phyloP scores from a whole-genome alignment of 2,113 vertebrate species.

The Psephotus haematonotus region DNA sequence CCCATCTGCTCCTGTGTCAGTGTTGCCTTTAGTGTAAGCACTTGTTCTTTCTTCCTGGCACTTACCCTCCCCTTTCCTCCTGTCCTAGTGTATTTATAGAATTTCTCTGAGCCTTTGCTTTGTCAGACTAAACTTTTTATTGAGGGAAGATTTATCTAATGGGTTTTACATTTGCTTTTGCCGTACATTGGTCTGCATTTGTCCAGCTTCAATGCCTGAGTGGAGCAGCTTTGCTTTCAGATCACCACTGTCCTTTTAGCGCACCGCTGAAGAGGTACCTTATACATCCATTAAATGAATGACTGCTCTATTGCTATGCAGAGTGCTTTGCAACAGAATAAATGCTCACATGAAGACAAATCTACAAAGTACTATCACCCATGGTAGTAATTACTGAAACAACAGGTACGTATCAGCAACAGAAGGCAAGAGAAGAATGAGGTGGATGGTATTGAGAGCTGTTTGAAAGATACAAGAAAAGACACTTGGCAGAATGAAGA shows the following conservation, averaged over 20 bases:
- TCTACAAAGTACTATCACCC: not conserved
- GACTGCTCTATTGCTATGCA: not conserved
- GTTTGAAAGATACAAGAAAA: not conserved
- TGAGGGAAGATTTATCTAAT: not conserved
- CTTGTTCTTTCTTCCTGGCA: not conserved
- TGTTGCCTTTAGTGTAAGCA: not conserved
- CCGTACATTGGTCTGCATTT: not conserved
- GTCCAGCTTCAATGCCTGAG: not conserved
- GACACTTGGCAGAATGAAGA: slow-evolving; percentile 3
- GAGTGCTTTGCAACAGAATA: slow-evolving; percentile 1
- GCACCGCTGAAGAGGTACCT: not conserved
- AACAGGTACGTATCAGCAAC: not conserved
- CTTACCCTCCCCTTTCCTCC: not conserved
- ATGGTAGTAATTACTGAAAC: not conserved
- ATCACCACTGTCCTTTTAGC: not conserved
- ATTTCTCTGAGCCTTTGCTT: not conserved
- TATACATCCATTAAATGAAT: not conserved
- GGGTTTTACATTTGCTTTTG: not conserved
- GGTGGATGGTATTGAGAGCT: not conserved
- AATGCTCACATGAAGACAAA: not conserved
- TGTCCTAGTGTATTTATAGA: not conserved
- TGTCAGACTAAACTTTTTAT: not conserved
- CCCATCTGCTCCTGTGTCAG: not conserved
- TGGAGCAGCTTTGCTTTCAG: not conserved
- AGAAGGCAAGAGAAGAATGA: not conserved